Evolutionary conservation across 2,797 vertebrate species (phyloP), one percentile per base, ranked within the genome.

Genomic region (Sebastes steindachneri): DNA sequence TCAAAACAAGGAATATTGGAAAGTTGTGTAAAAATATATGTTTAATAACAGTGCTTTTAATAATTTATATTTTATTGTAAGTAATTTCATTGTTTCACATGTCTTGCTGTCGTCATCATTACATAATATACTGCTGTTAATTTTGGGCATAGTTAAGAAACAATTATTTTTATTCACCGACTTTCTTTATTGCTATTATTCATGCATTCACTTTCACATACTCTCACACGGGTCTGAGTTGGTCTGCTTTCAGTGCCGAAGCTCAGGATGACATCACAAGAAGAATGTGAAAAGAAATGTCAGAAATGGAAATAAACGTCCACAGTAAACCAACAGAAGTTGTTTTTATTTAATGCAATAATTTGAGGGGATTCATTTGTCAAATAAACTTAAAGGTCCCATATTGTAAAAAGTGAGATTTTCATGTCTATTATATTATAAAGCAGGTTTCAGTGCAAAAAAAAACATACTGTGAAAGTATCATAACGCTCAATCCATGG

Each of bases 231-330:
- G n/a, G 4, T 65, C 15, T 67, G 23, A 68, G 51, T 51, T 60
- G 28, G 29, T 72, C 3, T 75, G 33, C 71, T 85, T 79, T 76
- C 9, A 31, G 37, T 83, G 15, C 35, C 71, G 11, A 74, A 73
- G 41, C 55, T 83, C 55, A 73, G 70, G 48, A 14, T 82, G 35
- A 66, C 19, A 31, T 69, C 9, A 26, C 7, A 72, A 63, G n/a
- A 68, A 74, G 9, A 77, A 75, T 1, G 8, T 74, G 45, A 21
- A 71, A 67, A 59, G 48, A 65, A 57, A 19, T 60, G 19, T 72
- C 12, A 57, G 41, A 76, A 21, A 66, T 41, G 6, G 26, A 72
- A 89, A 87, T 86, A 79, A 86, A 90, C 19, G 55, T 10, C 6
- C 54, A 64, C 45, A 33, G 4, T 60, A 51, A 85, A 82, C 57